Evolutionary conservation across 2,888 invertebrate species (phyloP), one percentile per base, ranked within the genome.

Genomic region (Scaptomyza cyrtandrae): DNA sequence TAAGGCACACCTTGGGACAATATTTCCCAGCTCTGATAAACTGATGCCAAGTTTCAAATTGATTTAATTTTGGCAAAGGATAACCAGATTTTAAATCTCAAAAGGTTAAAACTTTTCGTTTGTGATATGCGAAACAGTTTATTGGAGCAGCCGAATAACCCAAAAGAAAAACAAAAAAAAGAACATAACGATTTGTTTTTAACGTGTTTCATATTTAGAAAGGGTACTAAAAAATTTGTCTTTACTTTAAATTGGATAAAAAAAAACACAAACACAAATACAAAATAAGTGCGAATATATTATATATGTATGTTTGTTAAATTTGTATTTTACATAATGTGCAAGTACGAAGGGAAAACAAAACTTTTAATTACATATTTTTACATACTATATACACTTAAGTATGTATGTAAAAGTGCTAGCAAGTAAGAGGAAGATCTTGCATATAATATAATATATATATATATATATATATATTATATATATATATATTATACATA

Each of bases 341-440:
- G 48, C 37, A 43, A 35, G 16, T 19, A 6, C 4, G 10, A 52
- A 37, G 39, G 10, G 29, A 45, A 64, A 10, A 3, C n/a, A 63
- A 10, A 41, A 70, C 48, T 70, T 75, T 69, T 56, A 66, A 61
- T 66, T 78, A 66, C 31, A 46, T 52, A 68, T 52, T 60, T 58
- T 48, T 56, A 49, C 39, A 54, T 53, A 56, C 53, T 44, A 24
- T 16, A 55, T 27, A 43, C 33, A 16, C 14, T 24, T 35, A 43
- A 29, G 44, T 43, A n/a, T 54, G 41, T 43, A 43, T 46, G 53
- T 68, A 49, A 45, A 45, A 62, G n/a, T 39, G 58, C 41, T 10
- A 9, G 13, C 49, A 37, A 44, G 54, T 56, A 52, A 19, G 19
- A 39, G 14, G 9, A 37, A 41, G 14, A 61, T 29, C 56, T 62